Evolutionary conservation across 2,113 vertebrate species (phyloP), one percentile per base, ranked within the genome.

Genomic region (Lynx canadensis): DNA sequence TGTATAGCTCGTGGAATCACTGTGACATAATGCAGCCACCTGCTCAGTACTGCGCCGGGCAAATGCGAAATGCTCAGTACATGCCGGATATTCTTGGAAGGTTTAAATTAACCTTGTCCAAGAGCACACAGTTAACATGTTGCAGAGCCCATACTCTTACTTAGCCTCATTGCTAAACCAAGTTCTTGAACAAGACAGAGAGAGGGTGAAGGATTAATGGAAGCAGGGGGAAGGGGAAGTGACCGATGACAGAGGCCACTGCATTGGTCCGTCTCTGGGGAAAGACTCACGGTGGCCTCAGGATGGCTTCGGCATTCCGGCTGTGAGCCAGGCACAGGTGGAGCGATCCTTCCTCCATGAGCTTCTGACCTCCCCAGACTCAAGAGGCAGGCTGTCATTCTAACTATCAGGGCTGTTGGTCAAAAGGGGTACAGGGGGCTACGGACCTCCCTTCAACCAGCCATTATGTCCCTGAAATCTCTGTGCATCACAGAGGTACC

Each of bases 21-120:
- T 2, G 7, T 2, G 74, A 14, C 12, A 1, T 8, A 27, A 86
- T 0, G n/a, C 16, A 9, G 18, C 19, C 15, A n/a, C 25, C 57
- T 11, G 3, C 52, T 33, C 29, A 55, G 25, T 36, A 15, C 38
- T 12, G 69, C 2, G 1, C 48, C 29, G 2, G 23, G 41, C 41
- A 14, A 38, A 23, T 14, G 27, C 19, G 4, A 29, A 7, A 1
- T 13, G 21, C 74, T 8, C 14, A 0, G 14, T 50, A 16, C 4
- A 4, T 41, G n/a, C n/a, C 3, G 18, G 21, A 21, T 41, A 36
- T 23, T 55, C 92, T 33, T 4, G 27, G 52, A 36, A 23, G 41
- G 15, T 38, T 50, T 55, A 21, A 29, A 55, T 12, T 6, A 12
- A 9, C 27, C 27, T 41, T 25, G 1, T 16, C 66, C 48, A 1